Conservation (phyloP, 2,797 vertebrate species). For the Tokudaia muenninki region DNA sequence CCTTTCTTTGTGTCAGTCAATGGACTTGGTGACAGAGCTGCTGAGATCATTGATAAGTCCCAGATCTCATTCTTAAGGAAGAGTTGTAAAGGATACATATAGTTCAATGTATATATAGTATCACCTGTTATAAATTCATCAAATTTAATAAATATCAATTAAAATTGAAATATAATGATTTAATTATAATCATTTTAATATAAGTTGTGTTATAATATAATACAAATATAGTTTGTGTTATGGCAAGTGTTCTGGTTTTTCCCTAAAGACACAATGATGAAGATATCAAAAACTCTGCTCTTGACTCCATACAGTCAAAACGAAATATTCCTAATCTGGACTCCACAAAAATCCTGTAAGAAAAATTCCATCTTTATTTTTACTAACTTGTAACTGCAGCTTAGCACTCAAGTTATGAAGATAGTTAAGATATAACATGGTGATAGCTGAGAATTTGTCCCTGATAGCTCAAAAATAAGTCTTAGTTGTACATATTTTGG, state of each 20-base stretch:
- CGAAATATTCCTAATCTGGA: background rate
- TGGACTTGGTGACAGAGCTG: background rate
- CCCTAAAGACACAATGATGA: background rate
- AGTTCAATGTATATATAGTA: background rate
- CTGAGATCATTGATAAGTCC: background rate
- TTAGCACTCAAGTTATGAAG: background rate
- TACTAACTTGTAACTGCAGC: background rate
- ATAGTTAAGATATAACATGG: background rate
- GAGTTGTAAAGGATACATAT: background rate
- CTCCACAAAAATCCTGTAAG: background rate
- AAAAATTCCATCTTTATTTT: conserved; percentile 11
- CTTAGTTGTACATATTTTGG: background rate
- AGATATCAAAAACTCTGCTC: background rate
- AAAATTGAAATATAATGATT: background rate
- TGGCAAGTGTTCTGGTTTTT: background rate
- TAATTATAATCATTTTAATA: too few species aligned
- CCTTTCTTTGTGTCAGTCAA: background rate
- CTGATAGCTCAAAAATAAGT: conserved; percentile 13
- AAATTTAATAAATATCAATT: background rate
- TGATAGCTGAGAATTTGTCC: conserved; percentile 9
- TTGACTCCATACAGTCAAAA: background rate
- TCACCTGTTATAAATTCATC: background rate
- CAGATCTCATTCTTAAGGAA: background rate
- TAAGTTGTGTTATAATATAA: too few species aligned
- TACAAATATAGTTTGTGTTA: background rate